Evolutionary conservation across 1,140 invertebrate genomes (phyloP), one percentile per base, ranked within the genome.

Genomic region (Diabrotica undecimpunctata): DNA sequence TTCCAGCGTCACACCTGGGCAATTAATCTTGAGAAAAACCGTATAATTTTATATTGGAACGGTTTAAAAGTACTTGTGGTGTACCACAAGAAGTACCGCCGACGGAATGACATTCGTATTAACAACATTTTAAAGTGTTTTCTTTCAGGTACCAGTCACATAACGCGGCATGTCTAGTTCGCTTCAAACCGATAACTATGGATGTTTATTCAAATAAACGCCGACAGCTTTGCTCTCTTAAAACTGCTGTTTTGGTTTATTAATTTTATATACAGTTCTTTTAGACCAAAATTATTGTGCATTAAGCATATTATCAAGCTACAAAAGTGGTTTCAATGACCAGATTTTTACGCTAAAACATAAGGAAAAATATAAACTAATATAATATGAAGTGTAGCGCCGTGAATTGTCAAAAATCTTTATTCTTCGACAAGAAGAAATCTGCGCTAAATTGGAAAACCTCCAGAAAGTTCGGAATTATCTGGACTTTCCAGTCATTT

Each of bases 1-100:
- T 60, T 46, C 50, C 25, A 25, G 13, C 41, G 46, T 60, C 38
- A 60, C 50, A 12, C 9, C 46, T 58, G 56, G 36, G 41, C 39
- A 38, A 38, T 60, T 39, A 50, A 39, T 54, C 5, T 39, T 50
- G 38, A 14, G 12, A 38, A 46, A 60, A 60, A 60, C 58, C 58
- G 58, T 60, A 60, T 46, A 60, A 60, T 14, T 60, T 60, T n/a
- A 50, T 8, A 39, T 60, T 60, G 58, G 14, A 14, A 60, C 46
- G 58, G 58, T 60, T 60, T 14, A 46, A 39, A 51, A 38, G 58
- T 51, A 50, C 9, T 60, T 60, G 36, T 36, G 55, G 36, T 57
- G 38, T 6, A 60, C 58, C 58, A 60, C 58, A 60, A 51, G 58
- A 60, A 60, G 46, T 60, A 35, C 25, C 25, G 41, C 41, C 41